Percentiles rank a stretch among this genome's conserved stretches.
phyloP scores from a whole-genome alignment of 2,113 vertebrate species.

The Sula dactylatra region DNA sequence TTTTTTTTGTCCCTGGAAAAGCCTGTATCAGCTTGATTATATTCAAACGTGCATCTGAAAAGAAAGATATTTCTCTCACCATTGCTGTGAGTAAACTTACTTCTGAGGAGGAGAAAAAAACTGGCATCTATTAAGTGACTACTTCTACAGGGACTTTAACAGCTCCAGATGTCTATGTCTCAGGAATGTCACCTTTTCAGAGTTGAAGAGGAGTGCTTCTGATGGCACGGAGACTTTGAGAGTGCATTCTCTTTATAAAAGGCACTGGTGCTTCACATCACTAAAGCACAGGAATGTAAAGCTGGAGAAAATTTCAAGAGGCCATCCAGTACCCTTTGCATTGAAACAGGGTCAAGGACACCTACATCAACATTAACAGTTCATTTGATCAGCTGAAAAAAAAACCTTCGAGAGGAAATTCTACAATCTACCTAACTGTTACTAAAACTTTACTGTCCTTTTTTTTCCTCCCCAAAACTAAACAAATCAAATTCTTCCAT shows the following conservation, averaged over 20 bases:
- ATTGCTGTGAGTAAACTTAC: not conserved
- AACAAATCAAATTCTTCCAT: not conserved
- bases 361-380: not conserved
- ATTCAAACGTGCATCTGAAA: not conserved
- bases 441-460: not conserved
- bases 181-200: not conserved
- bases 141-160: not conserved
- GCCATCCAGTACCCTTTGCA: not conserved
- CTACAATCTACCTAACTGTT: not conserved
- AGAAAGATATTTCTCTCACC: not conserved
- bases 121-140: not conserved
- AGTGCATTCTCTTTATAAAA: not conserved
- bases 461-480: not conserved
- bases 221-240: not conserved
- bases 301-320: not conserved
- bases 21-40: not conserved
- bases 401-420: not conserved
- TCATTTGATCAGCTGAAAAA: not conserved
- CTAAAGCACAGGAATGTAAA: not conserved
- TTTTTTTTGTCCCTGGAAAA: not conserved
- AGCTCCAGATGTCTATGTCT: not conserved
- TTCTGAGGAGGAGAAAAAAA: not conserved
- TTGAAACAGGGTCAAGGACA: not conserved
- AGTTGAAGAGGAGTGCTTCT: not conserved
- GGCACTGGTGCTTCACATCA: not conserved